These are phyloP conservation scores for Drosophila neocordata DNA, from an alignment of 1,140 invertebrate species.

Conservation along the genomic window DNA sequence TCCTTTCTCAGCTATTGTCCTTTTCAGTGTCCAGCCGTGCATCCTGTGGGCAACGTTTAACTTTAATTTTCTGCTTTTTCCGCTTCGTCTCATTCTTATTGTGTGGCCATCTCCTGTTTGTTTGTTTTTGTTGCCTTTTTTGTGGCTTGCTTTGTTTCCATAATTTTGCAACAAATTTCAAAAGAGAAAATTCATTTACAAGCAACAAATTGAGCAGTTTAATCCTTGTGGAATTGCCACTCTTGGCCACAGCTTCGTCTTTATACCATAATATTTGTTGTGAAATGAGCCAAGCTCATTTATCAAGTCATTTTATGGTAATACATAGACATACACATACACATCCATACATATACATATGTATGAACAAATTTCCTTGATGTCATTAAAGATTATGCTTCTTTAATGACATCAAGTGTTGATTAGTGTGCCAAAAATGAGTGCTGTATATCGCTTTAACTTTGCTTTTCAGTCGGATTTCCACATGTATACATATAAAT, in stretches of 20 bases:
- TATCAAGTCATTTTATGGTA: conserved; percentile 3
- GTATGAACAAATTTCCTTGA: no score
- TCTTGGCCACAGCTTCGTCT: conserved; percentile 18
- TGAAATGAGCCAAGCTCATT: conserved; percentile 4
- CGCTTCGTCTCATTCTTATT: conserved; percentile 78
- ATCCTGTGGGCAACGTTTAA: conserved; percentile 79
- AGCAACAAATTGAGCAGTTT: conserved; percentile 67
- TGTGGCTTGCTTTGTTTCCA: conserved; percentile 60
- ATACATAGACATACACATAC: background rate
- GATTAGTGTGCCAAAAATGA: no score
- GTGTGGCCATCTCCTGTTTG: conserved; percentile 63
- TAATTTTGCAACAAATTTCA: conserved; percentile 64
- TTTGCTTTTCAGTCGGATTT: background rate
- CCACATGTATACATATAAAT: no score
- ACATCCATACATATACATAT: no score
- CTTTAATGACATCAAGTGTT: no score
- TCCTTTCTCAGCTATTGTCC: conserved; percentile 47
- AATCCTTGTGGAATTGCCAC: conserved; percentile 20
- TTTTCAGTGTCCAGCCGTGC: conserved; percentile 68
- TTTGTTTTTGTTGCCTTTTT: conserved; percentile 32
- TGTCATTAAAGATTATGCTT: no score
- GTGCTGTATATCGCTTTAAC: background rate
- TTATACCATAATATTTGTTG: conserved; percentile 37
- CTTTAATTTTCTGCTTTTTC: conserved; percentile 82
- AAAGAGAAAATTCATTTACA: conserved; percentile 56